These are phyloP conservation scores for Spea bombifrons DNA, from an alignment of 2,113 vertebrate genomes.

Conservation along the genomic window DNA sequence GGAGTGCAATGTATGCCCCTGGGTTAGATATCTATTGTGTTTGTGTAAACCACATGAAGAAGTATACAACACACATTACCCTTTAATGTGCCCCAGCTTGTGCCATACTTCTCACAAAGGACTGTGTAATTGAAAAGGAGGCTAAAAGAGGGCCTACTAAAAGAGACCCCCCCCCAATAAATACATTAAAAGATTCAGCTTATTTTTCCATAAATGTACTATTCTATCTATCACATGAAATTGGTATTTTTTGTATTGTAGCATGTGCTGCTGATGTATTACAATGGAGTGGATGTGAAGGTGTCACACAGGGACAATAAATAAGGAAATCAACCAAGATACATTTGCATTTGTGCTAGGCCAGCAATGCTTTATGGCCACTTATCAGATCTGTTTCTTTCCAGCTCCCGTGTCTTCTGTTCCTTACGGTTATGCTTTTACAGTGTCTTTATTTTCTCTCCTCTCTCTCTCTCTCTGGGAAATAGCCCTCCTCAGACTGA, in stretches of 20 bases:
- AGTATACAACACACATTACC: constrained; percentile 48
- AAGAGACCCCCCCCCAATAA: neutral
- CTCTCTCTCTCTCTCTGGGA: constrained; percentile 58
- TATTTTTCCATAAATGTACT: neutral
- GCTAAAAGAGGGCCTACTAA: constrained; percentile 31
- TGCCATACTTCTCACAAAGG: constrained; percentile 59
- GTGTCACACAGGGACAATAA: constrained; percentile 45
- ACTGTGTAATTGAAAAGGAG: constrained; percentile 57
- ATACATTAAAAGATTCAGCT: too few species aligned
- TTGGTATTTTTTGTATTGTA: constrained; percentile 31
- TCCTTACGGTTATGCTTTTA: constrained; percentile 51
- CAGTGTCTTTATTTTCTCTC: constrained; percentile 47
- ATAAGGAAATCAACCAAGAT: constrained; percentile 27
- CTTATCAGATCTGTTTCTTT: constrained; percentile 45
- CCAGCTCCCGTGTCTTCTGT: constrained; percentile 6
- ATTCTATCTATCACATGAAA: constrained; percentile 1
- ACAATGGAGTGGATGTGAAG: constrained; percentile 61
- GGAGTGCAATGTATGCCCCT: neutral
- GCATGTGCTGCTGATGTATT: constrained; percentile 60
- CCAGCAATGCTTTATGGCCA: constrained; percentile 37
- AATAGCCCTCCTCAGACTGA: constrained; percentile 94
- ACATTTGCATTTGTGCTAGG: constrained; percentile 40
- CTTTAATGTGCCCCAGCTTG: constrained; percentile 57
- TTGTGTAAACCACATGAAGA: constrained; percentile 43
- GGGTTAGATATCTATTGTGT: constrained; percentile 22